phyloP scores from a whole-genome alignment of 2,888 invertebrate species.

The Drosophila leonis region DNA sequence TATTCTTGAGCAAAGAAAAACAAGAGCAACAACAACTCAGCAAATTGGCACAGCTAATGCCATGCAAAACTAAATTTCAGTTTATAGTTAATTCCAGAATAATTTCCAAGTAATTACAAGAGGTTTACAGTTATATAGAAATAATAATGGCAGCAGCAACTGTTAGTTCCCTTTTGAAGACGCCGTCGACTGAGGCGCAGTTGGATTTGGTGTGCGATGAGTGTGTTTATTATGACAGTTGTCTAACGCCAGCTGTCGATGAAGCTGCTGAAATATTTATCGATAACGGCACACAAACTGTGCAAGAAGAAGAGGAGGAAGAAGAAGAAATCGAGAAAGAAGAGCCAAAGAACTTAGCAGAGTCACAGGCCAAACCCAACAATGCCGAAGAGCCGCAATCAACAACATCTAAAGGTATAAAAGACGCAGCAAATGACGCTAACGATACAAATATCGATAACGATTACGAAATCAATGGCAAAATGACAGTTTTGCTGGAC shows the following conservation, averaged over 20 bases:
- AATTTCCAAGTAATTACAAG: conserved; percentile 20
- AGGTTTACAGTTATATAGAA: conserved; percentile 9
- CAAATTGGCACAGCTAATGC: background rate
- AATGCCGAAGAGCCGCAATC: conserved; percentile 46
- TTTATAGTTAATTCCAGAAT: conserved; percentile 29
- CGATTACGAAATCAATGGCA: conserved; percentile 8
- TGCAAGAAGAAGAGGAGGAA: conserved; percentile 37
- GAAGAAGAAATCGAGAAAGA: conserved; percentile 15
- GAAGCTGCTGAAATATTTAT: conserved; percentile 54
- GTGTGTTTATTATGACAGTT: conserved; percentile 65
- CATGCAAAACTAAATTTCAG: background rate
- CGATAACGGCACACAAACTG: conserved; percentile 76
- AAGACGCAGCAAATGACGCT: conserved; percentile 14
- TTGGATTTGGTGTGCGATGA: conserved; percentile 59
- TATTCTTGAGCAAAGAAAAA: background rate
- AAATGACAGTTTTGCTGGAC: conserved; percentile 2
- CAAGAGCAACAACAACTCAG: background rate
- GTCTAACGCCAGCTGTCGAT: conserved; percentile 15
- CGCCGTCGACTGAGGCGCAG: conserved; percentile 33
- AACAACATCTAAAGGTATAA: conserved; percentile 32
- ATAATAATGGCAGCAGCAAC: conserved; percentile 73
- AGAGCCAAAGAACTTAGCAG: conserved; percentile 9
- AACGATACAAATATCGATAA: conserved; percentile 5
- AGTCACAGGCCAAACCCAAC: conserved; percentile 45
- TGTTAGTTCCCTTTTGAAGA: conserved; percentile 67